Conservation (phyloP, 2,797 vertebrate species). For the Glyptemys insculpta region DNA sequence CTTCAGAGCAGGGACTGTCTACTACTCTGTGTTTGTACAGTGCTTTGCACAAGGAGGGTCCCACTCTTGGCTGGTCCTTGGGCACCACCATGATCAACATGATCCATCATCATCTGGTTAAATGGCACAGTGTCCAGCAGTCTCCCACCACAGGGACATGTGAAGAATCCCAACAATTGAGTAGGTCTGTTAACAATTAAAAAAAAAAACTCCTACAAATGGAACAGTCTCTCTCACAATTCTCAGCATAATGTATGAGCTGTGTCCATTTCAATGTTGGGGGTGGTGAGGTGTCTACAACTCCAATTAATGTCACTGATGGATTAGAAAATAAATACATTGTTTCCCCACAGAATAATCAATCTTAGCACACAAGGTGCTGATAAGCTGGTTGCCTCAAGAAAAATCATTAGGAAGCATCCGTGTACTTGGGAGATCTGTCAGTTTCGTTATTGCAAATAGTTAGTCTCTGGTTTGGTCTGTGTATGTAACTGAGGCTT, state of each 20-base stretch:
- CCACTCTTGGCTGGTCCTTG: neutral
- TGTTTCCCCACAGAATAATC: neutral
- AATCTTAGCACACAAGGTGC: neutral
- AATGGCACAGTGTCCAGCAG: neutral
- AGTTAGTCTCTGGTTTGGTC: neutral
- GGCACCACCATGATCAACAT: neutral
- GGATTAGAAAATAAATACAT: neutral
- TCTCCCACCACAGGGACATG: neutral
- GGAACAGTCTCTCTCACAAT: neutral
- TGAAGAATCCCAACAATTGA: neutral
- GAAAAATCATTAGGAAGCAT: neutral
- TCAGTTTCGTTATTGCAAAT: neutral
- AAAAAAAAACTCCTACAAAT: neutral
- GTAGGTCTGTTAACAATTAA: neutral
- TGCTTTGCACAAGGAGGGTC: accelerated
- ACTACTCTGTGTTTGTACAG: accelerated
- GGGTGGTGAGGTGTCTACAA: neutral
- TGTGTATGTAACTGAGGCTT: neutral
- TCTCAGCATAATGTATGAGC: neutral
- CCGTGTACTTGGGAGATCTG: neutral
- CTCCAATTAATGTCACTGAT: neutral
- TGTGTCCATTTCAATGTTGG: neutral
- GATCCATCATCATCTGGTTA: neutral
- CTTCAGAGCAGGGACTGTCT: neutral
- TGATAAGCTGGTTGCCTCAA: neutral